phyloP scores from a whole-genome alignment of 2,113 vertebrate species.

The Vireo altiloquus region DNA sequence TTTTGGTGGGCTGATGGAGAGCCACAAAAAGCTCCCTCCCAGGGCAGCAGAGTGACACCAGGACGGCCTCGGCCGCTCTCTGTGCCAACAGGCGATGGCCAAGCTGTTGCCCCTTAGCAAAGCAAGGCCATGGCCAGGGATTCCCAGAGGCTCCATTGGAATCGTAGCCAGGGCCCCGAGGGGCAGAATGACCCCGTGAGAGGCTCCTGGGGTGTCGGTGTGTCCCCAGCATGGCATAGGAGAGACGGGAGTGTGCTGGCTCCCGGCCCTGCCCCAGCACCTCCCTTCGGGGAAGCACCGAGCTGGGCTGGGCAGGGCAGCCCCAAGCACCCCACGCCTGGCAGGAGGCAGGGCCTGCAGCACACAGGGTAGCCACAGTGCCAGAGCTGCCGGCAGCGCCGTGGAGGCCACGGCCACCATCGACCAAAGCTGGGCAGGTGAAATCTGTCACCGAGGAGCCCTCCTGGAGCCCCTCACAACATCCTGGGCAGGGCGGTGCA shows the following conservation, averaged over 20 bases:
- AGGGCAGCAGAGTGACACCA: neutral
- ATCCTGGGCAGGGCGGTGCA: neutral
- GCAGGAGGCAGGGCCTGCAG: neutral
- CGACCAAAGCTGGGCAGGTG: neutral
- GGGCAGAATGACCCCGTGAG: neutral
- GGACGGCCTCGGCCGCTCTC: fast-evolving
- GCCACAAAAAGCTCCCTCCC: neutral
- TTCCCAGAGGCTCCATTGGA: neutral
- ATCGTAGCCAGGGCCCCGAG: neutral
- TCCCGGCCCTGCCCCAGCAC: neutral
- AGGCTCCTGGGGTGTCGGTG: neutral
- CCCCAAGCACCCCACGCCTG: neutral
- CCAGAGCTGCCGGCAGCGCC: neutral
- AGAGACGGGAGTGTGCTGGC: neutral
- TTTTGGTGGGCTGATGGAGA: neutral
- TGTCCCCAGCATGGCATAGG: fast-evolving
- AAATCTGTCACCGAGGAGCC: fast-evolving
- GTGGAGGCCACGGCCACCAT: neutral
- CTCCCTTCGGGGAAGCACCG: neutral
- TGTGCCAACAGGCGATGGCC: fast-evolving
- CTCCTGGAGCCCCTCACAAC: neutral
- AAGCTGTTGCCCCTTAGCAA: neutral
- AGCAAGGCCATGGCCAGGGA: neutral
- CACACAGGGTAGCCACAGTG: slow-evolving; percentile 55
- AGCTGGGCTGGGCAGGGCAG: neutral